phyloP scores from a whole-genome alignment of 2,113 vertebrate species.

The Pedionomus torquatus region DNA sequence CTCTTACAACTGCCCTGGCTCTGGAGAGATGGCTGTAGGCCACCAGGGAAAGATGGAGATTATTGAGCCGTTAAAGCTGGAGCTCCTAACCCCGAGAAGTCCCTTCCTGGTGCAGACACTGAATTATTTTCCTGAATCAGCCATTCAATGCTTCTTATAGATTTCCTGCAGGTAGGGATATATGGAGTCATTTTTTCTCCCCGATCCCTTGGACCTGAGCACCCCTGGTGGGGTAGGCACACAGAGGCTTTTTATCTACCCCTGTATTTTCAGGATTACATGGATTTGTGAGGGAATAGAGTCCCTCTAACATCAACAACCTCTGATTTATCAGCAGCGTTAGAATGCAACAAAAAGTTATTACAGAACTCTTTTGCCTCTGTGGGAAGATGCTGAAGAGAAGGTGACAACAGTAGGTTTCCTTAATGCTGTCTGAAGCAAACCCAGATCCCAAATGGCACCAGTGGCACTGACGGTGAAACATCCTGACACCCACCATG shows the following conservation, averaged over 20 bases:
- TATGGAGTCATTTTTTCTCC: not conserved
- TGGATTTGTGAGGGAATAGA: not conserved
- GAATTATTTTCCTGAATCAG: not conserved
- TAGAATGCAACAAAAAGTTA: not conserved
- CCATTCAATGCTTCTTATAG: not conserved
- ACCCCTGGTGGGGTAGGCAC: not conserved
- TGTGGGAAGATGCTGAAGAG: not conserved
- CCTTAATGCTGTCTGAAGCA: not conserved
- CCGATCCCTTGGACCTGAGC: not conserved
- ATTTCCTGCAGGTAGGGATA: not conserved
- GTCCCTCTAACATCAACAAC: not conserved
- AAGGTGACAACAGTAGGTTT: not conserved
- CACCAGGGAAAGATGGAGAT: not conserved
- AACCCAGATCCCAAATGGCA: not conserved
- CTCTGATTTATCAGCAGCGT: not conserved
- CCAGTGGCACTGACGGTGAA: not conserved
- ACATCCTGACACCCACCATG: not conserved
- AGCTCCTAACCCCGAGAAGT: not conserved
- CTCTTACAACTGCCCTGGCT: not conserved
- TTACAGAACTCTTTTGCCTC: not conserved
- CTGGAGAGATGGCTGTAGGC: accelerated
- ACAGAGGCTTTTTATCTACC: not conserved
- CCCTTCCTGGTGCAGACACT: not conserved
- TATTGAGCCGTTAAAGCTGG: not conserved
- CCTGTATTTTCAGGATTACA: not conserved